Evolutionary conservation across 2,797 vertebrate species (phyloP).

Genomic region (Zenarchopterus dispar): DNA sequence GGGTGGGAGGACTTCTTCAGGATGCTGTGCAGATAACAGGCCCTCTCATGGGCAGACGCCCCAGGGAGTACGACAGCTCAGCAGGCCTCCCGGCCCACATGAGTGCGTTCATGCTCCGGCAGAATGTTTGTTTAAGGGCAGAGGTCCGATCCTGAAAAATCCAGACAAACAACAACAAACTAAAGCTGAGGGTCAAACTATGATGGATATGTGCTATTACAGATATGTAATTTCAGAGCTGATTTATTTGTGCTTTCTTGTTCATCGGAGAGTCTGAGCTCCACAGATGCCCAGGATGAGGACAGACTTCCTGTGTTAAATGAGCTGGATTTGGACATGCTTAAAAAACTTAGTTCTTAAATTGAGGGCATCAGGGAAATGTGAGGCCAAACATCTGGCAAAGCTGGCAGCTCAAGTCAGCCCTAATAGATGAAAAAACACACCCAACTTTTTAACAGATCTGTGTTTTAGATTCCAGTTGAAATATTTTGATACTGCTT

Average conservation of each 20-base stretch:
- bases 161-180: constrained; percentile 53
- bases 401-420: neutral
- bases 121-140: constrained; percentile 71
- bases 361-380: constrained; percentile 60
- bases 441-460: neutral
- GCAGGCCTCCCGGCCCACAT: constrained; percentile 56
- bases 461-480: neutral
- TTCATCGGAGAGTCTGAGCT: neutral
- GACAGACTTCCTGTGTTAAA: no score
- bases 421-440: neutral
- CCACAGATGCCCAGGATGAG: no score
- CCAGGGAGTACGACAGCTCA: constrained; percentile 51
- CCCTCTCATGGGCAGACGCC: constrained; percentile 61
- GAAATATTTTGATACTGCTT: no score
- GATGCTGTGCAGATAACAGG: constrained; percentile 60
- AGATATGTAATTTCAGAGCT: constrained; percentile 7
- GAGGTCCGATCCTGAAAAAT: constrained; percentile 59
- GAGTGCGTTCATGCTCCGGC: constrained; percentile 49
- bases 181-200: constrained; percentile 37
- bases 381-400: constrained; percentile 30
- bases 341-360: constrained; percentile 35
- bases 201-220: constrained; percentile 35
- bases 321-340: neutral
- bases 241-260: neutral
- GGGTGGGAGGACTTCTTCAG: constrained; percentile 52